Conservation (phyloP, 2,113 vertebrate genomes). For the Clarias batrachus region DNA sequence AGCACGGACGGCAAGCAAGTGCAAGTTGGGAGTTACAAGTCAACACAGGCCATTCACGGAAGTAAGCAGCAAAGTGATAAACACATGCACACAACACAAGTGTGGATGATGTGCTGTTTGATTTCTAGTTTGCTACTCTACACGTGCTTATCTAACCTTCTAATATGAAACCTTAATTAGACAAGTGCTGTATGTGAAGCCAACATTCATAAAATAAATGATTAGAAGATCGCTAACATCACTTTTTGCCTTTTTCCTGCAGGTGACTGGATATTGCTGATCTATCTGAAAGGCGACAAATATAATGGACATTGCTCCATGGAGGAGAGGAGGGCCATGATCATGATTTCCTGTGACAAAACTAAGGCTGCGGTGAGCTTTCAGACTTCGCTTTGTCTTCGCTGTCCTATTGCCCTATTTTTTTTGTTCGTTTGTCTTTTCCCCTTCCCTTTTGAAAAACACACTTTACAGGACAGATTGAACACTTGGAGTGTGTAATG, state of each 20-base stretch:
- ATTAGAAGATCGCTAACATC: background rate
- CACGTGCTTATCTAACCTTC: background rate
- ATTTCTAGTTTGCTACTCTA: background rate
- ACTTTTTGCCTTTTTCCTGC: conserved; percentile 27
- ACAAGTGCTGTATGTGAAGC: background rate
- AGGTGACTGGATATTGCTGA: conserved; percentile 94
- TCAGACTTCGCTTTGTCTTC: background rate
- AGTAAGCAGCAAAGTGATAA: conserved; percentile 71
- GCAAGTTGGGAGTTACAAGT: conserved; percentile 78
- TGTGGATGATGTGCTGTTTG: background rate
- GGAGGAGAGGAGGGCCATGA: conserved; percentile 78
- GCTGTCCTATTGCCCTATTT: background rate
- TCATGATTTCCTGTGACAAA: conserved; percentile 90
- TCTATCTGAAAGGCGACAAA: conserved; percentile 79
- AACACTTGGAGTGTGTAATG: background rate
- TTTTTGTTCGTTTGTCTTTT: background rate
- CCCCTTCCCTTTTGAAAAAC: background rate
- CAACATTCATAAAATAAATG: background rate
- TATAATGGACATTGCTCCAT: conserved; percentile 78
- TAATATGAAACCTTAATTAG: background rate
- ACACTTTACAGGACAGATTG: background rate
- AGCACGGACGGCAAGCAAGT: conserved; percentile 52
- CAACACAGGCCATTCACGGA: conserved; percentile 81
- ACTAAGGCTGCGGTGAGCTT: conserved; percentile 69
- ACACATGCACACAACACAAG: background rate